Percentiles rank a stretch among this genome's conserved stretches.
Conservation (phyloP, 2,888 invertebrate species). For the Pherbina coryleti region DNA sequence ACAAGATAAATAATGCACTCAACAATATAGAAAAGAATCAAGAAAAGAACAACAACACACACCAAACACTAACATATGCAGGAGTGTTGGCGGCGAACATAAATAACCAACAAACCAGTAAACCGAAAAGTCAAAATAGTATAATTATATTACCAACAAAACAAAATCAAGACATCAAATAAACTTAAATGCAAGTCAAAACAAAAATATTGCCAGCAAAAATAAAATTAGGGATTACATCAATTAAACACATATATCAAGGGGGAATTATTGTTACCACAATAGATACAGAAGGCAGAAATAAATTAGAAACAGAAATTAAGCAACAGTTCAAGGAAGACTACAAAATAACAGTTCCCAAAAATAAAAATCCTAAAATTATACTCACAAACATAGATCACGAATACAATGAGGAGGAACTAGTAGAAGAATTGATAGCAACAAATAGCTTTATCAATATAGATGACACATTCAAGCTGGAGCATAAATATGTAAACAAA, state of each 20-base stretch:
- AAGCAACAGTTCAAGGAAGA: not conserved
- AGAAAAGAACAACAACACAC: too few species aligned
- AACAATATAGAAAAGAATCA: too few species aligned
- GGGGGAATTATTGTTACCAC: not conserved
- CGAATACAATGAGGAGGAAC: too few species aligned
- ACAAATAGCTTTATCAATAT: too few species aligned
- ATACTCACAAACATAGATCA: too few species aligned
- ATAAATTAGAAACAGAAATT: not conserved
- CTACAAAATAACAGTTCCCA: not conserved
- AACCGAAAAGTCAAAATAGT: not conserved
- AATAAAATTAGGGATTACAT: not conserved
- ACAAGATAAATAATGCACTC: too few species aligned
- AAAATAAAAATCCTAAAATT: not conserved
- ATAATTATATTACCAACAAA: not conserved
- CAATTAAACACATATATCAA: slow-evolving; percentile 1
- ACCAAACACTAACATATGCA: too few species aligned
- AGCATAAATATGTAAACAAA: too few species aligned
- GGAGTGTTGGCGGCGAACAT: not conserved
- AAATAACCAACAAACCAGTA: not conserved
- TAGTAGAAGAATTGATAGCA: not conserved
- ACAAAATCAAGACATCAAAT: not conserved
- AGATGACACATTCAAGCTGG: too few species aligned
- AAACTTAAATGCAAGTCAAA: not conserved
- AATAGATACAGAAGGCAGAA: not conserved
- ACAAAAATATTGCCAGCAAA: not conserved